Evolutionary conservation across 37 sponge, comb jelly and placozoan species (phyloP).

Genomic region (Lycopodina hypogea): DNA sequence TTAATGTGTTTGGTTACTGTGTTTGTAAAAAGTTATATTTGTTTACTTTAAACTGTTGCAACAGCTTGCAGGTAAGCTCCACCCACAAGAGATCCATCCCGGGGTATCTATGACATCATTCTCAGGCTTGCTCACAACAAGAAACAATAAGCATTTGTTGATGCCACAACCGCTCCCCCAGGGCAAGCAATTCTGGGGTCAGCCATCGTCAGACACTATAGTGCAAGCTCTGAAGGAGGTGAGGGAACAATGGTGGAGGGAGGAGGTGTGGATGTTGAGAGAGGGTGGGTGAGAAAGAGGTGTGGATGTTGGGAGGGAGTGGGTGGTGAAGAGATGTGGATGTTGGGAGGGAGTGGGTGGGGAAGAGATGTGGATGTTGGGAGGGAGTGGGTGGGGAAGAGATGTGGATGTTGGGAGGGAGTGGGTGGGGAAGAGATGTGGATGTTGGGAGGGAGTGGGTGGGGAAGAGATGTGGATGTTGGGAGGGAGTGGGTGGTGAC

Average conservation of each 20-base stretch:
- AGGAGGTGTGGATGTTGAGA: background rate
- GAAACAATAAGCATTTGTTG: slow-evolving; percentile 36
- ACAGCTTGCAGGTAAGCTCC: slow-evolving; percentile 48
- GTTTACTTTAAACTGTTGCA: too few relatives aligned
- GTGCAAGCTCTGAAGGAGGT: slow-evolving; percentile 55
- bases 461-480: background rate
- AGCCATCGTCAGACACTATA: slow-evolving; percentile 21
- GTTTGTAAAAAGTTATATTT: background rate
- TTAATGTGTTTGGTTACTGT: background rate
- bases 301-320: background rate
- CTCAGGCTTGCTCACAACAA: slow-evolving; percentile 40
- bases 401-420: too few relatives aligned
- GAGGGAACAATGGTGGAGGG: background rate
- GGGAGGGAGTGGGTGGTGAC: background rate
- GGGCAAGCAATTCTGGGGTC: slow-evolving; percentile 57
- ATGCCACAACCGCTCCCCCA: slow-evolving; percentile 11
- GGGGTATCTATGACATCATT: slow-evolving; percentile 47
- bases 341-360: too few relatives aligned
- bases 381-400: background rate
- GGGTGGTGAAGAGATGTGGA: background rate
- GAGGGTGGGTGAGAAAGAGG: background rate
- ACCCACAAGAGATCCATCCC: slow-evolving; percentile 62
- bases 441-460: background rate
- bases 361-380: background rate
- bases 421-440: too few relatives aligned